Evolutionary conservation across 2,113 vertebrate genomes (phyloP).

Genomic region (Cyprinodon brontotheroides): DNA sequence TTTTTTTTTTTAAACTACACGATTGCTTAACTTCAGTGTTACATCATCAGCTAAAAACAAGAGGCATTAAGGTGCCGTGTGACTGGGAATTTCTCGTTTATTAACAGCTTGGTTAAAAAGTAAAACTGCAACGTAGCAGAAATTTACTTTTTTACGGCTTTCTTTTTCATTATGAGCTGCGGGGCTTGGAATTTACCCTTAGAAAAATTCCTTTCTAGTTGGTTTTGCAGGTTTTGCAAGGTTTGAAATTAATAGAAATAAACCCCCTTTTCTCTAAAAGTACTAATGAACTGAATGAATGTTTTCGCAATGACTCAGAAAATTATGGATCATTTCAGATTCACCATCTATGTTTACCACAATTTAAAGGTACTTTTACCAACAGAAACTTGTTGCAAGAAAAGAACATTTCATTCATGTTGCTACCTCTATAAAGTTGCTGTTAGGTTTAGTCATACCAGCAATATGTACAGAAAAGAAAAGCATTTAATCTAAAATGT

Average conservation of each 20-base stretch:
- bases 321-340: not conserved
- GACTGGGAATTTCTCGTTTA: conserved; percentile 24
- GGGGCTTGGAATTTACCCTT: not conserved
- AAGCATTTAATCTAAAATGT: too few species aligned
- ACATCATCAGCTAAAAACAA: not conserved
- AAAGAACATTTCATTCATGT: not conserved
- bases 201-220: not conserved
- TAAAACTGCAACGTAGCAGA: conserved; percentile 3
- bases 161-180: conserved; percentile 19
- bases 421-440: not conserved
- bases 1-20: conserved; percentile 6
- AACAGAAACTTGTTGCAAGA: not conserved
- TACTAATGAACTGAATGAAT: not conserved
- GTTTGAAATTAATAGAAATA: not conserved
- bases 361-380: not conserved
- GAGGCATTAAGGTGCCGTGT: not conserved
- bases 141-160: not conserved
- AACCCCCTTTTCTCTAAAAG: not conserved
- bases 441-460: not conserved
- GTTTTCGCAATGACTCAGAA: not conserved
- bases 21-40: conserved; percentile 38
- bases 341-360: not conserved
- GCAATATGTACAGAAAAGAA: not conserved
- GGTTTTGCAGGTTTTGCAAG: not conserved
- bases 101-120: not conserved